A percentile compares a stretch with the other conserved stretches of the same genome.
These are phyloP conservation scores for Himalopsyche japonica DNA, from an alignment of 2,888 invertebrate species.

Conservation along the genomic window DNA sequence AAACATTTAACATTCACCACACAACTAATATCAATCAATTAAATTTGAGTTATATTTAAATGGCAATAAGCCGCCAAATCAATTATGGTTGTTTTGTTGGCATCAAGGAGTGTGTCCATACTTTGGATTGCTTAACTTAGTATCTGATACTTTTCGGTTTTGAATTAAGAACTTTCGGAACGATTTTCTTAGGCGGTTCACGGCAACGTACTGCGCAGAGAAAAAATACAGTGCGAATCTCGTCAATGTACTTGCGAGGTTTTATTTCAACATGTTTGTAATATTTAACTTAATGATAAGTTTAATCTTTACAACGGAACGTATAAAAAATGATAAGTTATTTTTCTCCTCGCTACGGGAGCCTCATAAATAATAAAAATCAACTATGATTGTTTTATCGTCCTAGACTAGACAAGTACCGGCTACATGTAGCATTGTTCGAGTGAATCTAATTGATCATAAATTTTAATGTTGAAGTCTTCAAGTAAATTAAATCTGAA, in stretches of 20 bases:
- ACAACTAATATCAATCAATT: background rate
- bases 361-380: background rate
- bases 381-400: background rate
- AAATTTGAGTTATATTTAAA: background rate
- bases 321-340: background rate
- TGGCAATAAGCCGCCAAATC: background rate
- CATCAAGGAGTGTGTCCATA: background rate
- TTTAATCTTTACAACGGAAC: constrained; percentile 11
- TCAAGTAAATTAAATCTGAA: no score
- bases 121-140: background rate
- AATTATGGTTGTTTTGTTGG: background rate
- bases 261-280: background rate
- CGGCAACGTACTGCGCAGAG: background rate
- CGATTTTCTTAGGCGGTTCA: background rate
- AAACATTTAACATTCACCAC: background rate
- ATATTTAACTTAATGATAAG: constrained; percentile 15
- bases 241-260: background rate
- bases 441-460: no score
- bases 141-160: background rate
- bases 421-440: no score
- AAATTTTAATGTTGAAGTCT: no score
- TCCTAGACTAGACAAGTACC: background rate
- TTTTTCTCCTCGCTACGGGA: background rate
- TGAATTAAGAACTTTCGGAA: background rate
- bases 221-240: background rate